Percentiles rank a stretch among this genome's conserved stretches.
phyloP scores from a whole-genome alignment of 2,797 vertebrate genomes.

The Valencia hispanica region DNA sequence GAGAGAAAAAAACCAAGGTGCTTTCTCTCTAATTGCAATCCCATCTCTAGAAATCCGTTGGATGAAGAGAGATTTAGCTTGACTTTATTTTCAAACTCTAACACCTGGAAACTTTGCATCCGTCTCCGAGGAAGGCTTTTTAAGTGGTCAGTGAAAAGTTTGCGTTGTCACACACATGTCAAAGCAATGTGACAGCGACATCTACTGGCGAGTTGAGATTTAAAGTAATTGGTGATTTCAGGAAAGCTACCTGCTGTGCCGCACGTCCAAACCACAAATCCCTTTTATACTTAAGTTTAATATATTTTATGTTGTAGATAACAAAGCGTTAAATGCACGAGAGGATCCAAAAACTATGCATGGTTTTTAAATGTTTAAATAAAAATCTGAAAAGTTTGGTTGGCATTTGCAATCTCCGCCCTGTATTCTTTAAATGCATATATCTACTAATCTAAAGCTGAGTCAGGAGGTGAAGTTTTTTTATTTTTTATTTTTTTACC shows the following conservation, averaged over 20 bases:
- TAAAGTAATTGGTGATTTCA: background rate
- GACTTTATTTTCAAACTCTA: background rate
- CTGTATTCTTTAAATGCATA: background rate
- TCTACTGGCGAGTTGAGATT: constrained; percentile 44
- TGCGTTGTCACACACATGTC: background rate
- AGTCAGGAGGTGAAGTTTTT: too few relatives aligned
- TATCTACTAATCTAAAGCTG: background rate
- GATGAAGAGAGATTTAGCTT: background rate
- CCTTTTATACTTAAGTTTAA: too few relatives aligned
- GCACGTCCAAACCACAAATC: background rate
- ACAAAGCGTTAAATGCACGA: background rate
- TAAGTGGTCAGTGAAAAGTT: background rate
- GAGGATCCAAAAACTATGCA: background rate
- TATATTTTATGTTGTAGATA: too few relatives aligned
- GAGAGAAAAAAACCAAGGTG: background rate
- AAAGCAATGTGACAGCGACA: constrained; percentile 41
- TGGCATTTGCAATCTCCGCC: background rate
- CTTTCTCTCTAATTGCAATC: background rate
- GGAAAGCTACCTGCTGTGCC: background rate
- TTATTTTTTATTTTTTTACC: too few relatives aligned
- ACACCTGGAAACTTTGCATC: background rate
- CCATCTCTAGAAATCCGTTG: background rate
- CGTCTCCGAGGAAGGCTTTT: background rate
- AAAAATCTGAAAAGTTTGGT: background rate
- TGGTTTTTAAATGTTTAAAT: background rate